Evolutionary conservation across 2,797 vertebrate genomes (phyloP), one percentile per base, ranked within the genome.

Genomic region (Oceanodroma leucorhoa): DNA sequence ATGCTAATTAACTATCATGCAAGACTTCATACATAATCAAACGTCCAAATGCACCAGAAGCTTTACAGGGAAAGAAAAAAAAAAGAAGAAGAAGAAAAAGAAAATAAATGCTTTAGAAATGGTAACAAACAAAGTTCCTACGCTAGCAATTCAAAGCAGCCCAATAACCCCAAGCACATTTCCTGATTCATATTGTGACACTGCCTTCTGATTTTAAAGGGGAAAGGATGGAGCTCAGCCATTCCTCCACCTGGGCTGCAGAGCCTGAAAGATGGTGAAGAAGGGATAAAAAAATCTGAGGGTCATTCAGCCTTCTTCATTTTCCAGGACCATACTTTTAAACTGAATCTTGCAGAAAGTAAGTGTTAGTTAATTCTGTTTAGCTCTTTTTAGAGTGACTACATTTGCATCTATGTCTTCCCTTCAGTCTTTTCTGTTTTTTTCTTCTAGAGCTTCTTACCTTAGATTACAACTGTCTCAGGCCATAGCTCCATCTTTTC

Each of bases 1-100:
- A 97, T 97, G 79, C 48, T 98, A 97, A 98, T 94, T 77, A 94
- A 60, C 67, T 72, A 72, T 87, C 78, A 82, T 65, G 62, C 11
- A 15, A 92, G 80, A 46, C 70, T 93, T 94, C 87, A 91, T 85
- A 53, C 34, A 81, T 79, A 95, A 89, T 91, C 62, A 41, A 88
- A 94, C 14, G 34, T 54, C 70, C 80, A 77, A 89, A 88, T 77
- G 45, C 32, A 67, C 13, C 11, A 45, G 34, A 73, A 84, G 14
- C 27, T 57, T 93, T 45, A 30, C 26, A 50, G 14, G 29, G 21
- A 79, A 80, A 41, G 23, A 18, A 32, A 17, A 13, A 27, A 43
- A 14, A 78, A 80, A 41, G 19, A 20, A 41, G 17, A 17, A 41
- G 15, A 41, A 41, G 16, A 18, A 43, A 2, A 36, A 17, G 4